Evolutionary conservation across 2,113 vertebrate genomes (phyloP).

Genomic region (Platysteira castanea): DNA sequence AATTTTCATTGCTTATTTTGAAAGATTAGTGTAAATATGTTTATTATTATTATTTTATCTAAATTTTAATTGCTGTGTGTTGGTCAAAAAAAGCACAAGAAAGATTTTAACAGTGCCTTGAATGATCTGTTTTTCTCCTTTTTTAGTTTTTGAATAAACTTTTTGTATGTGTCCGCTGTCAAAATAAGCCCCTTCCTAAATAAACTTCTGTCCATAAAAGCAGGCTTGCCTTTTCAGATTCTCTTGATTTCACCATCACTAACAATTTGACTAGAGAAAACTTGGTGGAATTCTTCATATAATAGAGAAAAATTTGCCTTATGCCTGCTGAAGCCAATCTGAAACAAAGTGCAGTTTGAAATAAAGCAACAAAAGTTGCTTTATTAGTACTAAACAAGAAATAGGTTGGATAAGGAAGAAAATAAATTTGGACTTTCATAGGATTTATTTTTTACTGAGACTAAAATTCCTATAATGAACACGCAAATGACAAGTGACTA

Average conservation of each 20-base stretch:
- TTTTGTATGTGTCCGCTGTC: background rate
- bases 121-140: background rate
- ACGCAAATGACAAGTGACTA: background rate
- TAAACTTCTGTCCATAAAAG: background rate
- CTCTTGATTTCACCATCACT: background rate
- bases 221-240: background rate
- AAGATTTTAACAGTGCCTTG: background rate
- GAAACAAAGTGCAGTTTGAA: background rate
- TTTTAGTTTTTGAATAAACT: background rate
- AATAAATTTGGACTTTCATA: background rate
- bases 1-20: background rate
- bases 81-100: background rate
- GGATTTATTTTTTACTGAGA: background rate
- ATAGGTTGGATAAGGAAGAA: background rate
- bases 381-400: background rate
- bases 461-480: background rate
- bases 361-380: too few species aligned
- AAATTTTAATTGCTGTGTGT: background rate
- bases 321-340: background rate
- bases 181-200: background rate
- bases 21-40: background rate
- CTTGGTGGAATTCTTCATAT: background rate
- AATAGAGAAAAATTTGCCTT: background rate
- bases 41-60: background rate
- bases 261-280: background rate